Conservation (phyloP, 37 sponge, comb jelly and placozoan species). For the Agelas oroides region DNA sequence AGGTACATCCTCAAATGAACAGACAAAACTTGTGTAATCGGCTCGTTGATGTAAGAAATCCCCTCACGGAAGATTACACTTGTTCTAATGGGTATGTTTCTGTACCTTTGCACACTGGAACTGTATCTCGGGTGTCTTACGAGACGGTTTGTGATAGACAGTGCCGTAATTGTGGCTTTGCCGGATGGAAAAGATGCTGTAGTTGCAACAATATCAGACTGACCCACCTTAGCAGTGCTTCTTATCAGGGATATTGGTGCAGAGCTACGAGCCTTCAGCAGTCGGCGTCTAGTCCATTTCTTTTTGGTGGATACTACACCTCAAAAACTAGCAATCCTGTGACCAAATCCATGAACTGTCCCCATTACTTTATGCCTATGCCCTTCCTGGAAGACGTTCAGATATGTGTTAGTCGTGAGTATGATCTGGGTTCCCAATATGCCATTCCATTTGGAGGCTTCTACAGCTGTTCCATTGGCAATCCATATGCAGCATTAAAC, state of each 20-base stretch:
- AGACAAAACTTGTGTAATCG: too few species aligned
- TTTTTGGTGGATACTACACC: too few species aligned
- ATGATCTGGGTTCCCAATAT: slow-evolving; percentile 55
- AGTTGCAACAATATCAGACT: too few species aligned
- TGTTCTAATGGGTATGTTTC: slow-evolving; percentile 50
- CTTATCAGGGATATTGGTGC: slow-evolving; percentile 56
- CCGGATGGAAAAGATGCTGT: too few species aligned
- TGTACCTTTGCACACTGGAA: slow-evolving; percentile 51
- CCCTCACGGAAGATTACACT: slow-evolving; percentile 47
- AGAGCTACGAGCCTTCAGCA: not conserved
- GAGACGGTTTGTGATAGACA: slow-evolving; percentile 16
- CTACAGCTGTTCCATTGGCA: slow-evolving; percentile 72
- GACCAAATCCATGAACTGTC: too few species aligned
- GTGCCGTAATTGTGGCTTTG: slow-evolving; percentile 47
- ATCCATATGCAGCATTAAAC: slow-evolving; percentile 59
- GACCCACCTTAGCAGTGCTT: slow-evolving; percentile 21
- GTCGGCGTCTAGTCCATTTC: slow-evolving; percentile 48
- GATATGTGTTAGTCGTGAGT: slow-evolving; percentile 69
- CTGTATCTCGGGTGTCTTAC: not conserved
- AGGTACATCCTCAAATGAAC: too few species aligned
- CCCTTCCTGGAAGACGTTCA: slow-evolving; percentile 62
- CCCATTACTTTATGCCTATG: too few species aligned
- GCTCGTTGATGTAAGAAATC: too few species aligned
- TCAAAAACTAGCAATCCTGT: too few species aligned
- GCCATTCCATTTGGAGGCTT: slow-evolving; percentile 78